These are phyloP conservation scores for Apamea monoglypha DNA, from an alignment of 2,888 invertebrate species.

Conservation along the genomic window DNA sequence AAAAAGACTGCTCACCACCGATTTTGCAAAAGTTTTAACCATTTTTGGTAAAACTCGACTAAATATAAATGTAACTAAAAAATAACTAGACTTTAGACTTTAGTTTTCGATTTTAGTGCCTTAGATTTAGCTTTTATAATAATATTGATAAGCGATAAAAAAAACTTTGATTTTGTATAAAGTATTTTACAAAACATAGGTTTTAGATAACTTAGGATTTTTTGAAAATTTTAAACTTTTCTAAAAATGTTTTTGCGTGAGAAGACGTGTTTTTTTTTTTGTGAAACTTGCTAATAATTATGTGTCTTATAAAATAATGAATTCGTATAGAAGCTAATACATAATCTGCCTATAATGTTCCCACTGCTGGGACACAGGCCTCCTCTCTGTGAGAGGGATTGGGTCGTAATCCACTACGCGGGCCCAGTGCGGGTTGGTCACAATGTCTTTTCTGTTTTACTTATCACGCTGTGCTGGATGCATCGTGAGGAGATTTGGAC, in stretches of 20 bases:
- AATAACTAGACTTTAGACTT: constrained; percentile 42
- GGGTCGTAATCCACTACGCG: not conserved
- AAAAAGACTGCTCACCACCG: constrained; percentile 64
- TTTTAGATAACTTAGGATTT: constrained; percentile 26
- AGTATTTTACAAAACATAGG: constrained; percentile 34
- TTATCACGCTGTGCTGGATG: no score
- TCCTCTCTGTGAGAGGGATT: not conserved
- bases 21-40: constrained; percentile 44
- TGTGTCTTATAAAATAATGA: constrained; percentile 22
- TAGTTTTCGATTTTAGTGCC: constrained; percentile 60
- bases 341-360: not conserved
- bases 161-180: constrained; percentile 52
- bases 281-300: not conserved
- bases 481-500: no score
- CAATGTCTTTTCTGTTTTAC: not conserved
- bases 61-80: constrained; percentile 32
- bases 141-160: constrained; percentile 14
- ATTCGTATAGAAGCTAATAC: constrained; percentile 4
- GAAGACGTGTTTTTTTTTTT: constrained; percentile 16
- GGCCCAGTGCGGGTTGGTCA: not conserved
- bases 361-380: not conserved
- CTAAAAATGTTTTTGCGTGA: constrained; percentile 24
- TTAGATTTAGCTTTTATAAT: constrained; percentile 59
- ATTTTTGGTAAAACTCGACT: constrained; percentile 59
- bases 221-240: constrained; percentile 42